phyloP scores from a whole-genome alignment of 2,888 invertebrate genomes.

The Sphecodes monilicornis region DNA sequence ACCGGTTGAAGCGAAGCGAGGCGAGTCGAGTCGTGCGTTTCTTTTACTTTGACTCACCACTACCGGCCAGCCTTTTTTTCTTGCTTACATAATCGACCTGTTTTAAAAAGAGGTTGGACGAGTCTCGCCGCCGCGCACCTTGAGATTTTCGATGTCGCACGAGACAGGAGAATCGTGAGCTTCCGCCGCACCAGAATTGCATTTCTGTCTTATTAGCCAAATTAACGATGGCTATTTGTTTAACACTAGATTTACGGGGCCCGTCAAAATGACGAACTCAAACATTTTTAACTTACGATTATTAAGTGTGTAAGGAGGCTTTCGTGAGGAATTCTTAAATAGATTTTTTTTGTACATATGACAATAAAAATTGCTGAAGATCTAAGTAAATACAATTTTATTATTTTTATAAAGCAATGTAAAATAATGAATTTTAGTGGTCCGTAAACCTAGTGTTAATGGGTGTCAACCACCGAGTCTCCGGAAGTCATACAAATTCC shows the following conservation, averaged over 20 bases:
- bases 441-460: too few relatives aligned
- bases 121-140: conserved; percentile 57
- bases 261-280: too few relatives aligned
- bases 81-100: conserved; percentile 74
- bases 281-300: too few relatives aligned
- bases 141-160: conserved; percentile 65
- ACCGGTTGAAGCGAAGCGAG: conserved; percentile 16
- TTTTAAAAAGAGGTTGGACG: conserved; percentile 71
- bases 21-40: not conserved
- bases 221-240: not conserved
- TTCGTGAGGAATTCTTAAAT: too few relatives aligned
- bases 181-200: conserved; percentile 2
- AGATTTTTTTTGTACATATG: too few relatives aligned
- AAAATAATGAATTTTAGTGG: too few relatives aligned
- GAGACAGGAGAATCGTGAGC: not conserved
- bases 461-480: not conserved
- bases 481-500: not conserved
- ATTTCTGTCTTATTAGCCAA: conserved; percentile 3
- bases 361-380: too few relatives aligned
- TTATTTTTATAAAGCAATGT: too few relatives aligned
- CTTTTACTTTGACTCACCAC: conserved; percentile 29
- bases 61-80: conserved; percentile 50
- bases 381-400: too few relatives aligned
- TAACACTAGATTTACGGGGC: too few relatives aligned
- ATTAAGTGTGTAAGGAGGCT: too few relatives aligned